A percentile compares a stretch with the other conserved stretches of the same genome.
Evolutionary conservation across 2,113 vertebrate species (phyloP).

Genomic region (Kobus ellipsiprymnus): DNA sequence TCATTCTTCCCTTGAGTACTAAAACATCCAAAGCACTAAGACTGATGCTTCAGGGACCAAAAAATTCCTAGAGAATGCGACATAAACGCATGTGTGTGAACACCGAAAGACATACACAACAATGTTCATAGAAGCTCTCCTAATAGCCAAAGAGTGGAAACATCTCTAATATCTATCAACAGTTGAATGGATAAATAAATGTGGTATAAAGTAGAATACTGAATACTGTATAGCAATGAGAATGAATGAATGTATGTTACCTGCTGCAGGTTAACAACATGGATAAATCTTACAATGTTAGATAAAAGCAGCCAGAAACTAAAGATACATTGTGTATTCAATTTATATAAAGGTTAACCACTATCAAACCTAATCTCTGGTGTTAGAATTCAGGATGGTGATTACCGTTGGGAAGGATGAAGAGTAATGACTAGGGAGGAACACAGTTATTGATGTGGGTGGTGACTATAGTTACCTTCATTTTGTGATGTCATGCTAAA

Average conservation of each 20-base stretch:
- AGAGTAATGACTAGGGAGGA: neutral
- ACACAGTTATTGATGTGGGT: neutral
- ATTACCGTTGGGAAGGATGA: neutral
- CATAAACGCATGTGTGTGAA: neutral
- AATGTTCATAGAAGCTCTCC: neutral
- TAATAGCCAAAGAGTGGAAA: neutral
- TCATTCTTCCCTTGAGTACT: neutral
- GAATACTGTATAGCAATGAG: neutral
- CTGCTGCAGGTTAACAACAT: neutral
- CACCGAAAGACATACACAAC: neutral
- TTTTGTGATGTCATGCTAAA: neutral
- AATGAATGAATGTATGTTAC: neutral
- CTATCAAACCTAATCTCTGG: neutral
- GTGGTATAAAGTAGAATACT: neutral
- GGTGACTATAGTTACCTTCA: neutral
- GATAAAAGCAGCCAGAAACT: neutral
- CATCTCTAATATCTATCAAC: neutral
- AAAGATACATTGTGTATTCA: neutral
- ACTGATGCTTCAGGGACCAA: neutral
- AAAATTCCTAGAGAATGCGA: neutral
- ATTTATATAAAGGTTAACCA: neutral
- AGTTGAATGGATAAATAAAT: neutral
- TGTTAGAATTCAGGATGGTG: neutral
- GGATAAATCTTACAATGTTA: neutral
- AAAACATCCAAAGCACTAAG: neutral